Evolutionary conservation across 2,113 vertebrate genomes (phyloP).

Genomic region (Sinocyclocheilus anshuiensis): DNA sequence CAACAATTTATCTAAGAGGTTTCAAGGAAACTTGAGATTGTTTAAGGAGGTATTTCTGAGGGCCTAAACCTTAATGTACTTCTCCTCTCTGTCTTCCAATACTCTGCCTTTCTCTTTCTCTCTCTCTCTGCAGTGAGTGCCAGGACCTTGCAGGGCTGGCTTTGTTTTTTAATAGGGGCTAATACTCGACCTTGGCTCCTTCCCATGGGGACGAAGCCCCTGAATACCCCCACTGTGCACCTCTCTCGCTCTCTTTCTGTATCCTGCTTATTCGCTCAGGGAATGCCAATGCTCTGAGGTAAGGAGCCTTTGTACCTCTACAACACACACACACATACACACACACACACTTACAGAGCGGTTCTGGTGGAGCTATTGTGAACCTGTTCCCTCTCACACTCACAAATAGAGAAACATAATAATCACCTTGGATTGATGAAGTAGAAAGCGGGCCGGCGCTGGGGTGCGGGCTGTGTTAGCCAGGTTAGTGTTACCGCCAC

Average conservation of each 20-base stretch:
- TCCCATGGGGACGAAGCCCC: constrained; percentile 51
- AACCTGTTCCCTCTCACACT: constrained; percentile 54
- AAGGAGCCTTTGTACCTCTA: constrained; percentile 62
- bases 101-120: constrained; percentile 33
- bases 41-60: not conserved
- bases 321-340: constrained; percentile 49
- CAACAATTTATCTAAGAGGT: not conserved
- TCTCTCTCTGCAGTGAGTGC: constrained; percentile 46
- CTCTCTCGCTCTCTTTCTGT: constrained; percentile 44
- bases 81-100: not conserved
- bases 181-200: constrained; percentile 59
- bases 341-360: constrained; percentile 30
- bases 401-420: constrained; percentile 55
- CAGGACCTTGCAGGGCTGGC: constrained; percentile 49
- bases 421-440: constrained; percentile 44
- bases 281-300: constrained; percentile 62
- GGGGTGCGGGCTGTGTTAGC: constrained; percentile 3
- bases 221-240: constrained; percentile 58
- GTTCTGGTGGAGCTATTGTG: constrained; percentile 54
- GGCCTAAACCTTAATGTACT: constrained; percentile 48
- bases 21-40: not conserved
- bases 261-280: constrained; percentile 51
- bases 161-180: constrained; percentile 66
- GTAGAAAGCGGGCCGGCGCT: not conserved
- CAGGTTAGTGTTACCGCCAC: constrained; percentile 21